Evolutionary conservation across 1,140 invertebrate species (phyloP).

Genomic region (Halyomorpha halys): DNA sequence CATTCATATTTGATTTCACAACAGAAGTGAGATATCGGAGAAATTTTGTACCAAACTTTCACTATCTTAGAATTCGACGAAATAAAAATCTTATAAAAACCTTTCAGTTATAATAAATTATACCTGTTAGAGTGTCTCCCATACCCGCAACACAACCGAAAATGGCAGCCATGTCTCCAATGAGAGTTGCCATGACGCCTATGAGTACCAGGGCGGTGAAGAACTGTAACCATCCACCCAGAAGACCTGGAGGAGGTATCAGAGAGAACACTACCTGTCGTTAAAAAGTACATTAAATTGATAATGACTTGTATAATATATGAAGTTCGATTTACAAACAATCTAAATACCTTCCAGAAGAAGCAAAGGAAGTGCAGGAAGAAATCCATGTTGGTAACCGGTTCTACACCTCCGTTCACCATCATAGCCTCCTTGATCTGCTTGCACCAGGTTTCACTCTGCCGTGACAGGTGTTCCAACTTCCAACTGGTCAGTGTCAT

Average conservation of each 20-base stretch:
- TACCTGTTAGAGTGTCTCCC: constrained; percentile 46
- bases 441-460: constrained; percentile 45
- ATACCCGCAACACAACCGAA: constrained; percentile 53
- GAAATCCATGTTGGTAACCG: constrained; percentile 63
- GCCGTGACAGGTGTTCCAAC: constrained; percentile 44
- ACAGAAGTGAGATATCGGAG: too few species aligned
- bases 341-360: constrained; percentile 81
- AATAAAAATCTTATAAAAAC: too few species aligned
- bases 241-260: constrained; percentile 45
- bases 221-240: constrained; percentile 52
- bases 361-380: constrained; percentile 91
- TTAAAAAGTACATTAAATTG: background rate
- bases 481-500: constrained; percentile 47
- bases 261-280: constrained; percentile 47
- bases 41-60: too few species aligned
- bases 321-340: background rate
- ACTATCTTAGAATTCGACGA: too few species aligned
- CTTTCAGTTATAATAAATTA: background rate
- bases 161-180: constrained; percentile 50
- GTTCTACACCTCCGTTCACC: constrained; percentile 51
- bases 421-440: constrained; percentile 50
- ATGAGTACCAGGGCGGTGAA: constrained; percentile 44
- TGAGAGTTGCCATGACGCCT: constrained; percentile 48
- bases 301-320: background rate
- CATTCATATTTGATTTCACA: too few species aligned